Base-by-base conservation (phyloP, 1,140 invertebrate genomes). In the Muscidifurax raptorellus region DNA sequence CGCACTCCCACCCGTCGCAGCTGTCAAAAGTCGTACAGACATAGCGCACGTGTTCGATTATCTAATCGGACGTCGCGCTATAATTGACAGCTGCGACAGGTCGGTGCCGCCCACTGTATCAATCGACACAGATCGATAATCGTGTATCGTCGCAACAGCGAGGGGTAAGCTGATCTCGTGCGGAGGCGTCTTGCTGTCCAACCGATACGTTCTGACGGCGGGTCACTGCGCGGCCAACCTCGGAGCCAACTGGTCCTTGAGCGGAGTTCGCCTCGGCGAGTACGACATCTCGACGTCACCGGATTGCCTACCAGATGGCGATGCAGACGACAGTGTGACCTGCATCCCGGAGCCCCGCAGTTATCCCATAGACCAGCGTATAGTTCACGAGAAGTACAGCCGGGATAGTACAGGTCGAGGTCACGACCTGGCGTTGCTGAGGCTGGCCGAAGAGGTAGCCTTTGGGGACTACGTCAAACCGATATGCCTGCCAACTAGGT, bases 131-230 rank as follows among this genome's bases (percentile, higher is more conserved):
- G 52, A 59, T 59, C 52, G 22, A 59, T 59, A 59, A n/a, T 22
- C n/a, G 2, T 59, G 52, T 12, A n/a, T 28, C 67, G 9, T 27
- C 67, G 12, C 15, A 1, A 36, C 71, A 78, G 84, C 84, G 5
- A 7, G 25, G 1, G 80, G 75, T 47, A 27, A 28, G n/a, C 28
- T 1, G 5, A 18, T 6, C 9, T 28, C 93, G 71, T 95, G 94
- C 87, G 92, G 93, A 18, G 94, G 93, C 40, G 92, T 92, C 72
- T 86, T 95, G 7, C 92, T 95, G 25, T 90, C 91, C 52, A 88
- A 90, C 9, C 90, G 90, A 74, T 94, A 93, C 89, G 90, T 95
- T 4, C 81, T 95, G 10, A 95, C 94, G 9, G 94, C 94, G 30
- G 94, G 93, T 10, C 94, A 95, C 89, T 95, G 94, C 87, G 87